phyloP scores from a whole-genome alignment of 2,888 invertebrate genomes.

The Caenorhabditis zanzibari region DNA sequence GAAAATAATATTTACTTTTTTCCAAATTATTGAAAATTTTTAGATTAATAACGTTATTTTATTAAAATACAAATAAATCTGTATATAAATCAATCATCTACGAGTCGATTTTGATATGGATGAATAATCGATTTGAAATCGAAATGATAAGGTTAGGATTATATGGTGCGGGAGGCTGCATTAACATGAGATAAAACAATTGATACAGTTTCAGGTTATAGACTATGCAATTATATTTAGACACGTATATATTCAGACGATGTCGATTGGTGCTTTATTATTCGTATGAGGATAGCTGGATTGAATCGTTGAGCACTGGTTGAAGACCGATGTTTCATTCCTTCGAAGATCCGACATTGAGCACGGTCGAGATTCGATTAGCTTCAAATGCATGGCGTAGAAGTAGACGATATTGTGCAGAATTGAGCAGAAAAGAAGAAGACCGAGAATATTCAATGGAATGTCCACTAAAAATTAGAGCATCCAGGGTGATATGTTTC shows the following conservation, averaged over 20 bases:
- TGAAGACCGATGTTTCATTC: slow-evolving; percentile 4
- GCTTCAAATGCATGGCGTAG: slow-evolving; percentile 56
- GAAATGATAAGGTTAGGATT: not conserved
- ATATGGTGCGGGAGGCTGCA: too few relatives aligned
- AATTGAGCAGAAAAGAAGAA: slow-evolving; percentile 48
- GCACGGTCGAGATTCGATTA: slow-evolving; percentile 29
- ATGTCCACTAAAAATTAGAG: slow-evolving; percentile 52
- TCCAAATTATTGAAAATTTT: too few relatives aligned
- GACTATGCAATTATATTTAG: not conserved
- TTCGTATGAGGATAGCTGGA: not conserved
- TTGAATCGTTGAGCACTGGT: slow-evolving; percentile 39
- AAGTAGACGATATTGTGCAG: slow-evolving; percentile 55
- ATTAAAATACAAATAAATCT: slow-evolving; percentile 54
- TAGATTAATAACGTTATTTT: too few relatives aligned
- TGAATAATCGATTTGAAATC: slow-evolving; percentile 48
- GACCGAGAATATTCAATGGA: slow-evolving; percentile 55
- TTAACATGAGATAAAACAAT: slow-evolving; percentile 30
- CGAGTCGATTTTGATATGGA: slow-evolving; percentile 19
- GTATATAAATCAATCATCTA: slow-evolving; percentile 50
- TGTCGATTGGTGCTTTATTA: not conserved
- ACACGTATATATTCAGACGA: slow-evolving; percentile 7
- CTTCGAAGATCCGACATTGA: not conserved
- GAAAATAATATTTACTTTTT: too few relatives aligned
- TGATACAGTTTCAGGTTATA: slow-evolving; percentile 17
- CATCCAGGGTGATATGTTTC: not conserved